Conservation (phyloP, 2,113 vertebrate genomes). For the Cheilinus undulatus region DNA sequence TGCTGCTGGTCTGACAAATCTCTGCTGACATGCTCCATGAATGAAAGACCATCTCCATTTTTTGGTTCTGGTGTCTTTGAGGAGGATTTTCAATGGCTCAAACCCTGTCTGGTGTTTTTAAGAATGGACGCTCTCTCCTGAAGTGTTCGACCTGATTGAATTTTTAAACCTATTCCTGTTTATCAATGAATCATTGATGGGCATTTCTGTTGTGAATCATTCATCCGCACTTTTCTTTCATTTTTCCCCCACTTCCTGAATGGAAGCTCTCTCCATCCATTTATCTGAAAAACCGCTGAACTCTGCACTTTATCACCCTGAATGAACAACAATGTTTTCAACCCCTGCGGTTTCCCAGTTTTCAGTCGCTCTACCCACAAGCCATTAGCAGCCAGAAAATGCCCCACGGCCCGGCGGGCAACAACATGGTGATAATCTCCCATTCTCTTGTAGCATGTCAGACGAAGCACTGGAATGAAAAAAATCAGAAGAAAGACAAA, state of each 20-base stretch:
- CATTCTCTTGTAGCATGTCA: slow-evolving; percentile 1
- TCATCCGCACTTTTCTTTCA: slow-evolving; percentile 44
- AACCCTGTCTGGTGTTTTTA: slow-evolving; percentile 30
- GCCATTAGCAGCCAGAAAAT: slow-evolving; percentile 26
- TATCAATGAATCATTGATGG: slow-evolving; percentile 72
- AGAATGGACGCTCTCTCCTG: slow-evolving; percentile 56
- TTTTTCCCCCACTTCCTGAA: slow-evolving; percentile 56
- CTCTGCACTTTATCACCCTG: slow-evolving; percentile 49
- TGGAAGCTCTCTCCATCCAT: slow-evolving; percentile 36
- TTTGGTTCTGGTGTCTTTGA: slow-evolving; percentile 27
- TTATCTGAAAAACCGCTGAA: slow-evolving; percentile 39
- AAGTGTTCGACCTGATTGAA: slow-evolving; percentile 34
- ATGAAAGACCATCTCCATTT: slow-evolving; percentile 50
- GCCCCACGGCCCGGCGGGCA: slow-evolving; percentile 5
- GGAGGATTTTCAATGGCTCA: not conserved
- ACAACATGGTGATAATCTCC: slow-evolving; percentile 29
- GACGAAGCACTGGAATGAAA: slow-evolving; percentile 6
- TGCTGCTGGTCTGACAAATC: slow-evolving; percentile 14
- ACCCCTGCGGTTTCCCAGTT: slow-evolving; percentile 36
- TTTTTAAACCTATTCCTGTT: slow-evolving; percentile 42
- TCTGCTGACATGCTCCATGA: slow-evolving; percentile 41
- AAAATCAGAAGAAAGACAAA: slow-evolving; percentile 4
- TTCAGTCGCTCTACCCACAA: slow-evolving; percentile 18
- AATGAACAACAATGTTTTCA: slow-evolving; percentile 44
- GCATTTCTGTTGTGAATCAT: slow-evolving; percentile 54